A percentile compares a stretch with the other conserved stretches of the same genome.
phyloP scores from a whole-genome alignment of 2,888 invertebrate genomes.

The Euplexia lucipara region DNA sequence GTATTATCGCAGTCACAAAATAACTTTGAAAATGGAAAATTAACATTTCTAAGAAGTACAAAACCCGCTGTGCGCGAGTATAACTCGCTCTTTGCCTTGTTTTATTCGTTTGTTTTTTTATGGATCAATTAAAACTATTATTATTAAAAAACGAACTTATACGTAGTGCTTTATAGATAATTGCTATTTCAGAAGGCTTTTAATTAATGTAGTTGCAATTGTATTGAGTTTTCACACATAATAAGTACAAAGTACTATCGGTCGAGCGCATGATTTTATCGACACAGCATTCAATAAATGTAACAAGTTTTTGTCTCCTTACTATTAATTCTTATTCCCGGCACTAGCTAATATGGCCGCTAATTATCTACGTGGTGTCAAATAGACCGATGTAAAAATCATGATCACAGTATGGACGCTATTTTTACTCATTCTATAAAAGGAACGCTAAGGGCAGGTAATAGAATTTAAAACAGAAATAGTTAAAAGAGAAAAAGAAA shows the following conservation, averaged over 20 bases:
- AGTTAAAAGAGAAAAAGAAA: constrained; percentile 37
- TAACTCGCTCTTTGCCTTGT: too few species aligned
- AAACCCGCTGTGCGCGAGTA: too few species aligned
- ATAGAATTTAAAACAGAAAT: constrained; percentile 49
- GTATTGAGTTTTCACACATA: constrained; percentile 20
- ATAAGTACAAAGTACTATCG: neutral
- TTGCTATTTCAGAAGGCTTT: neutral
- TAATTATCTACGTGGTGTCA: constrained; percentile 41
- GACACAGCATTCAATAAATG: constrained; percentile 20
- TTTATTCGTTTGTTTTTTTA: neutral
- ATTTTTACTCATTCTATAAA: constrained; percentile 59
- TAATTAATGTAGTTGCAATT: constrained; percentile 6
- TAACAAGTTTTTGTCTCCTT: constrained; percentile 44
- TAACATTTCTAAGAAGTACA: too few species aligned
- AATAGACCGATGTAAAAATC: constrained; percentile 41
- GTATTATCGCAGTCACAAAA: too few species aligned
- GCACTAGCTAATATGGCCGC: constrained; percentile 46
- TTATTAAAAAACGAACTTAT: neutral
- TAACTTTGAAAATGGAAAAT: too few species aligned
- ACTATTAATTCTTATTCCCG: constrained; percentile 42
- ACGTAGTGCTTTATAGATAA: neutral
- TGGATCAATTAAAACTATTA: constrained; percentile 4
- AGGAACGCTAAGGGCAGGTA: constrained; percentile 48
- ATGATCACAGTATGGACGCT: constrained; percentile 35
- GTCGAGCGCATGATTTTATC: constrained; percentile 24